These are phyloP conservation scores for Iguana delicatissima DNA, from an alignment of 2,797 vertebrate species.

Conservation along the genomic window DNA sequence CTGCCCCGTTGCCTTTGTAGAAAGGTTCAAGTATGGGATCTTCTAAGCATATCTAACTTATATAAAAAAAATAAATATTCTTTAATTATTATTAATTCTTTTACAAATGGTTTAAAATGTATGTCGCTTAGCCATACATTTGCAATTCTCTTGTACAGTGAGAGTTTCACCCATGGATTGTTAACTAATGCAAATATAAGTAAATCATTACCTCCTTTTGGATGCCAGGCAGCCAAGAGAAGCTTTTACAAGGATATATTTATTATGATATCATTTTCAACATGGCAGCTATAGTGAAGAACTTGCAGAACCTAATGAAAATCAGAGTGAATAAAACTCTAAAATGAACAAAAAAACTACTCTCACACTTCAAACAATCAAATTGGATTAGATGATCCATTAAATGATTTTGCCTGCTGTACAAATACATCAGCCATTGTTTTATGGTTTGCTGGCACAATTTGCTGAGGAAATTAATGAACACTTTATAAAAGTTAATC, in stretches of 20 bases:
- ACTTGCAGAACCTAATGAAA: constrained; percentile 24
- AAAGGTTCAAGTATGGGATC: neutral
- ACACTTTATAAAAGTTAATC: neutral
- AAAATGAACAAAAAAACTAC: constrained; percentile 1
- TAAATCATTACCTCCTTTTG: constrained; percentile 34
- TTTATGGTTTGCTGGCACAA: constrained; percentile 5
- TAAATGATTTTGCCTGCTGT: constrained; percentile 22
- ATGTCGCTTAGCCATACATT: neutral
- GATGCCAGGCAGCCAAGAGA: constrained; percentile 16
- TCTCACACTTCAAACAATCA: constrained; percentile 14
- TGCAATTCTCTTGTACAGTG: neutral
- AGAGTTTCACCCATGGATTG: neutral
- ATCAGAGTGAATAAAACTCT: constrained; percentile 14
- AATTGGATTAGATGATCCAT: constrained; percentile 29
- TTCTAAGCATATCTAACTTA: neutral
- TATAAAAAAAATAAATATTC: neutral
- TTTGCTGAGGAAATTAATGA: constrained; percentile 3
- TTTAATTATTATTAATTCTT: neutral
- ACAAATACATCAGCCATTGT: constrained; percentile 4
- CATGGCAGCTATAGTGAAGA: neutral
- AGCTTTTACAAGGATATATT: constrained; percentile 37
- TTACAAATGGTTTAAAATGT: neutral
- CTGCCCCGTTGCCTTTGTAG: neutral
- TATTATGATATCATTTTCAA: constrained; percentile 25
- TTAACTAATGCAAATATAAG: constrained; percentile 24